Base-by-base conservation (phyloP, 2,888 invertebrate species). In the Carterocephalus palaemon region DNA sequence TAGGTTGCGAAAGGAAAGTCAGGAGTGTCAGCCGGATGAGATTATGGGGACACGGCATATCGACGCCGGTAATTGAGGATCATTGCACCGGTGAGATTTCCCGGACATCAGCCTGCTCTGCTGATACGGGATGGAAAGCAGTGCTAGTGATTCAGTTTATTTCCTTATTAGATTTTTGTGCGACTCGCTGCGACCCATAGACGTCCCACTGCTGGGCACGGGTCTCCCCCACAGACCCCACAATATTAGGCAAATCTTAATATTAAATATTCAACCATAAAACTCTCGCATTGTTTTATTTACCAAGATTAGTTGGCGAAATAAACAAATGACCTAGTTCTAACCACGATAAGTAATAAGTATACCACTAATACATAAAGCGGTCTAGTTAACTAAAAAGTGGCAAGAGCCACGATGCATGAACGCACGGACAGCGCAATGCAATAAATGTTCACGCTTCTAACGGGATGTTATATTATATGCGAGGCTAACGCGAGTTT, bases 401-500 rank as follows among this genome's bases (percentile, higher is more conserved):
- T 13, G 10, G 19, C 20, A 34, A 34, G 20, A 22, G 13, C 20
- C 34, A 10, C 16, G 29, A 20, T 34, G n/a, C 10, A 28, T 15
- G 16, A 15, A 29, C 29, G n/a, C 10, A 28, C 10, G 16, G 13
- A 29, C 29, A 36, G 8, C 10, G 20, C 22, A 33, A 34, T 29
- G 28, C 42, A 43, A 28, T 36, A 36, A 43, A 43, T 43, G 42
- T 43, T 34, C 3, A 28, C 16, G 28, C 22, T 34, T 3, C 9
- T 43, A 36, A 43, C 36, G 36, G 42, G 34, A 43, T 16, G 22
- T 43, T 42, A 26, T 26, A 28, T 33, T 46, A 33, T 20, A 32
- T 16, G 22, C 20, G 8, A 20, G 17, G 26, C 38, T 28, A 36
- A 43, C 29, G 20, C 42, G 29, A 36, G 36, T 36, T 34, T 34